A percentile compares a stretch with the other conserved stretches of the same genome.
Conservation (phyloP, 1,140 invertebrate genomes). For the Drosophila insularis region DNA sequence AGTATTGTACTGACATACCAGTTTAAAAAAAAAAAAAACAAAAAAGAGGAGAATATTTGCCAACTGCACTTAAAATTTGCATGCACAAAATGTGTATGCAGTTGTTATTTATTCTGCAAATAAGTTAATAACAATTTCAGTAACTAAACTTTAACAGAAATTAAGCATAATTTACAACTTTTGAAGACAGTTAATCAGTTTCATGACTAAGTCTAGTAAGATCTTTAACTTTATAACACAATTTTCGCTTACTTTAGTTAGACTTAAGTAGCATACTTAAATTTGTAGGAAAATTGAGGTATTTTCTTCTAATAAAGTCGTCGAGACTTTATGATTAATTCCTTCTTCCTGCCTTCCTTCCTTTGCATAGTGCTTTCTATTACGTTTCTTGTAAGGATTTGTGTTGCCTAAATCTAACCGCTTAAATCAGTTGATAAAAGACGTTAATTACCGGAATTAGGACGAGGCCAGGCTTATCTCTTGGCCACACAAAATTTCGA, state of each 20-base stretch:
- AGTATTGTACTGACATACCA: slow-evolving; percentile 42
- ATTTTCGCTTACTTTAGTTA: no score
- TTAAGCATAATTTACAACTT: background rate
- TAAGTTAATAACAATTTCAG: slow-evolving; percentile 1
- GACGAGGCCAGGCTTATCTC: slow-evolving; percentile 38
- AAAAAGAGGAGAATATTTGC: background rate
- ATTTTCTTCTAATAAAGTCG: background rate
- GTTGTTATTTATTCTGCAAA: slow-evolving; percentile 1
- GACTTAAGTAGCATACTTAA: no score
- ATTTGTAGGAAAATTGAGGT: no score
- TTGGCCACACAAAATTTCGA: slow-evolving; percentile 61
- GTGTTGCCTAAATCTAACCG: slow-evolving; percentile 8
- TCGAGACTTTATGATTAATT: background rate
- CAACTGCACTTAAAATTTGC: slow-evolving; percentile 4
- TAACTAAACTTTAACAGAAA: background rate
- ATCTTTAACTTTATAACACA: no score
- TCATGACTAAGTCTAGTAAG: no score
- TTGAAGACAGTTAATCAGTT: no score
- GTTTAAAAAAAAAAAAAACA: background rate
- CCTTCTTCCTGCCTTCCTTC: background rate
- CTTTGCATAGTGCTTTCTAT: background rate
- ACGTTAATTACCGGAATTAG: slow-evolving; percentile 73
- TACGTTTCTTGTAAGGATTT: background rate
- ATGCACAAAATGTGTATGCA: slow-evolving; percentile 1
- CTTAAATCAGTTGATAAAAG: slow-evolving; percentile 67